A percentile compares a stretch with the other conserved stretches of the same genome.
Evolutionary conservation across 2,113 vertebrate species (phyloP).

Genomic region (Symphodus melops): DNA sequence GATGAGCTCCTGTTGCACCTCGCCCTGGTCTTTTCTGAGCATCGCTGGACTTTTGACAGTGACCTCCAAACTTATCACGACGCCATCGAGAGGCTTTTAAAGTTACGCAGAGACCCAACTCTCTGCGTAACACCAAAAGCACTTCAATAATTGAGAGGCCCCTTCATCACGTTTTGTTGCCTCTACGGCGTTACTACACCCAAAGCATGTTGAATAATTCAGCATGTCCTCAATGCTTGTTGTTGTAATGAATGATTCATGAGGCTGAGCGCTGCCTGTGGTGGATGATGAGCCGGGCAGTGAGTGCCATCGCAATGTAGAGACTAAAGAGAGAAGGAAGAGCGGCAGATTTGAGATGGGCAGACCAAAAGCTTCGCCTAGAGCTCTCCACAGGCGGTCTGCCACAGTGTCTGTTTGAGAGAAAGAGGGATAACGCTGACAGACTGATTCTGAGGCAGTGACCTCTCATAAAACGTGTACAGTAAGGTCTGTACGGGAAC

Average conservation of each 20-base stretch:
- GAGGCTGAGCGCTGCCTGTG: slow-evolving; percentile 36
- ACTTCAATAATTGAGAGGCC: slow-evolving; percentile 49
- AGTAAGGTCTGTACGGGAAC: slow-evolving; percentile 22
- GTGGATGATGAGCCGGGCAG: slow-evolving; percentile 39
- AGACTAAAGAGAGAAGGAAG: slow-evolving; percentile 20
- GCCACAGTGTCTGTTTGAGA: slow-evolving; percentile 4
- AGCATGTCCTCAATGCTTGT: slow-evolving; percentile 52
- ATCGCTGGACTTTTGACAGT: not conserved
- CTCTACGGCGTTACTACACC: slow-evolving; percentile 34
- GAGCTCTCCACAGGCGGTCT: slow-evolving; percentile 50
- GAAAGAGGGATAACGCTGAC: not conserved
- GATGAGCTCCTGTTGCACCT: slow-evolving; percentile 16
- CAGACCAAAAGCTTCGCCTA: slow-evolving; percentile 39
- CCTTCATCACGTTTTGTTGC: slow-evolving; percentile 43
- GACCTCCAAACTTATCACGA: slow-evolving; percentile 9
- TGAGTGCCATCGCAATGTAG: slow-evolving; percentile 13
- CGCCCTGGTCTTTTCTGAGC: not conserved
- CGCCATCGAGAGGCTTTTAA: not conserved
- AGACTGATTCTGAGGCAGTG: slow-evolving; percentile 7
- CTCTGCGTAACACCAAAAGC: slow-evolving; percentile 37
- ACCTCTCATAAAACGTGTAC: slow-evolving; percentile 11
- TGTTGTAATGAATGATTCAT: slow-evolving; percentile 74
- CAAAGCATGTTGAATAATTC: slow-evolving; percentile 77
- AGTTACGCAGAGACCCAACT: slow-evolving; percentile 23
- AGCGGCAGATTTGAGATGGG: slow-evolving; percentile 45